Evolutionary conservation across 2,797 vertebrate species (phyloP), one percentile per base, ranked within the genome.

Genomic region (Arrhamphus sclerolepis): DNA sequence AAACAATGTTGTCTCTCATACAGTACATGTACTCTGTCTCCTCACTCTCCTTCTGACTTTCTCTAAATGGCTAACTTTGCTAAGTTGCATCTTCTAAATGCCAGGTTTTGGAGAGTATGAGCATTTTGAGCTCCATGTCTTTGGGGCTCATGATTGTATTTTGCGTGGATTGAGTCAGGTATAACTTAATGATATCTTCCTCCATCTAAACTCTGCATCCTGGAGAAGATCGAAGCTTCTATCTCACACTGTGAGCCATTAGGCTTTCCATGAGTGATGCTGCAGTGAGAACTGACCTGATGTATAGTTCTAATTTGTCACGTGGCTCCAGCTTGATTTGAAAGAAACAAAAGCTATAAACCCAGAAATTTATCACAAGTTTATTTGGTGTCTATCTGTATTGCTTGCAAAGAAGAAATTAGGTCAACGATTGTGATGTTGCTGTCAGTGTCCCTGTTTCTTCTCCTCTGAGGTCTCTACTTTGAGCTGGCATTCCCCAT

Each of bases 371-470:
- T 52, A 54, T 62, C 57, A 56, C 53, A 73, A 60, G 73, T 73
- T 53, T 72, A 39, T 63, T 56, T 44, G 11, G 21, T 71, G 75
- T 68, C 61, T 77, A 46, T 81, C 75, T 72, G 44, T 47, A 28
- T 66, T 26, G 54, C 56, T 56, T 55, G 60, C 61, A 56, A 66
- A 5, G 42, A 66, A 61, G 48, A 71, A 84, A 81, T 54, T 82
- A 66, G 87, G 77, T 70, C 79, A 80, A 65, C 74, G 55, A 73
- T 68, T 64, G 58, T 56, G 64, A 72, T 63, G 70, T 70, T 72
- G 46, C 62, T 5, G 26, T 71, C 70, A 54, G 4, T 70, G 73
- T 38, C 60, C 31, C 41, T 65, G 62, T 75, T 74, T 38, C 51
- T 46, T 63, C 39, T 73, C 42, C 48, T 70, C 38, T 29, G 24